Percentiles rank a stretch among this genome's conserved stretches.
phyloP scores from a whole-genome alignment of 2,888 invertebrate genomes.

The Dryadula phaetusa region DNA sequence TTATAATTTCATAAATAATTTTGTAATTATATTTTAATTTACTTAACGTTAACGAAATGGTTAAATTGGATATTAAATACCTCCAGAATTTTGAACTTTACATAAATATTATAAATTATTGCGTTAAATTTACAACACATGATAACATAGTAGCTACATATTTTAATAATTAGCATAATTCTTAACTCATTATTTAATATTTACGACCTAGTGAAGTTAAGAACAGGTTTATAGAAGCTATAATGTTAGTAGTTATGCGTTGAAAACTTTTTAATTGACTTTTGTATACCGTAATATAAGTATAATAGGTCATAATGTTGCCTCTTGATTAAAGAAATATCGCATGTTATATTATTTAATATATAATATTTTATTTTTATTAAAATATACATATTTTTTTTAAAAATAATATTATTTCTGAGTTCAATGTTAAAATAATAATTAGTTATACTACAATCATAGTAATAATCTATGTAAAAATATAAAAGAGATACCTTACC shows the following conservation, averaged over 20 bases:
- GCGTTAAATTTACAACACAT: slow-evolving; percentile 23
- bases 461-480: not conserved
- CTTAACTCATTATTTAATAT: slow-evolving; percentile 21
- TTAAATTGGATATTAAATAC: slow-evolving; percentile 17
- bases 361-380: not conserved
- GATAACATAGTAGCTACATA: slow-evolving; percentile 26
- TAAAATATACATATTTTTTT: too few species aligned
- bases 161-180: slow-evolving; percentile 23
- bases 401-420: too few species aligned
- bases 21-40: slow-evolving; percentile 16
- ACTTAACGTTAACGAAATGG: slow-evolving; percentile 15
- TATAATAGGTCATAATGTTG: slow-evolving; percentile 8
- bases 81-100: slow-evolving; percentile 4
- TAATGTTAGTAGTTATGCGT: slow-evolving; percentile 11
- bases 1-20: slow-evolving; percentile 19
- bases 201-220: slow-evolving; percentile 9
- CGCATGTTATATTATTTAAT: not conserved
- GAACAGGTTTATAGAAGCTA: slow-evolving; percentile 16
- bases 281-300: slow-evolving; percentile 10
- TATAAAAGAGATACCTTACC: slow-evolving; percentile 56
- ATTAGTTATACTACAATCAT: too few species aligned
- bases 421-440: too few species aligned
- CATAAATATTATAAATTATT: slow-evolving; percentile 22
- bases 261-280: slow-evolving; percentile 20
- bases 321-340: not conserved